These are phyloP conservation scores for Plumapathes pennacea DNA, from an alignment of 92 coral and sea anemone genomes.

Conservation along the genomic window DNA sequence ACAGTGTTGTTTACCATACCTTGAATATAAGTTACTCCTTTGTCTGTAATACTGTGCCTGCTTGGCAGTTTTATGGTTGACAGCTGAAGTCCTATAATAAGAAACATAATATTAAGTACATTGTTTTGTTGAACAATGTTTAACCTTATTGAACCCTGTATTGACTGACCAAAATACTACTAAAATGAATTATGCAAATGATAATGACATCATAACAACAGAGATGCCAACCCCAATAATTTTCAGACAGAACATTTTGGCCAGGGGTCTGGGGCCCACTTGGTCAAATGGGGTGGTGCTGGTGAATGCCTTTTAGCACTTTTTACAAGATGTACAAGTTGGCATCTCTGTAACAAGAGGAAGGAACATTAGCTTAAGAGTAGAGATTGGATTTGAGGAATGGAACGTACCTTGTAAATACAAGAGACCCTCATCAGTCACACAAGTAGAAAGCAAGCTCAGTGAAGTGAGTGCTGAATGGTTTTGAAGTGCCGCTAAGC, in stretches of 20 bases:
- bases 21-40: conserved; percentile 63
- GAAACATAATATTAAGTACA: background rate
- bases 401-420: conserved; percentile 62
- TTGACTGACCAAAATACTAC: too few relatives aligned
- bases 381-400: too few relatives aligned
- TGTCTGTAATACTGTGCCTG: conserved; percentile 76
- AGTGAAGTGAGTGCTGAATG: conserved; percentile 72
- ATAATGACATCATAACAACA: too few relatives aligned
- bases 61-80: conserved; percentile 64
- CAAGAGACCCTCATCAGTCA: conserved; percentile 72
- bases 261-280: too few relatives aligned
- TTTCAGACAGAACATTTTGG: background rate
- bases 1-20: too few relatives aligned
- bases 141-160: background rate
- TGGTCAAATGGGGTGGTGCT: too few relatives aligned
- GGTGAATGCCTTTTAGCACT: too few relatives aligned
- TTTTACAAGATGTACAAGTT: too few relatives aligned
- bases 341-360: too few relatives aligned
- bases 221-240: too few relatives aligned
- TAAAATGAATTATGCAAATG: too few relatives aligned
- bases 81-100: conserved; percentile 55
- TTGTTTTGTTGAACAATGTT: background rate
- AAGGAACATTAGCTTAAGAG: too few relatives aligned
- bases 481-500: conserved; percentile 47
- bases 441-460: conserved; percentile 64